Base-by-base conservation (phyloP, 2,888 invertebrate species). In the Lamellibrachia satsuma region DNA sequence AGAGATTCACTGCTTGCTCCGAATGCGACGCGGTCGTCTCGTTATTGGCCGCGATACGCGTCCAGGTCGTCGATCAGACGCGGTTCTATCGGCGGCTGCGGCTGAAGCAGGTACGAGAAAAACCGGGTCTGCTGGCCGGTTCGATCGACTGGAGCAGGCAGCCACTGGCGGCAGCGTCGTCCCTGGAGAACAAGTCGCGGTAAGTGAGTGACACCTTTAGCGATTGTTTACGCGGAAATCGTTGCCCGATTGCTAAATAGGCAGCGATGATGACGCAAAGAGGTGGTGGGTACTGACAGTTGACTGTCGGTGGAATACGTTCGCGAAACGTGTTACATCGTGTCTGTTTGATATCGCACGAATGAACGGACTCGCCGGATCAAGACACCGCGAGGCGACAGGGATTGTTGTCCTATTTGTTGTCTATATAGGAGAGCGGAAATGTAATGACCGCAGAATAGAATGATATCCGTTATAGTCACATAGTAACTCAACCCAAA, bases 151-250 rank as follows among this genome's bases (percentile, higher is more conserved):
- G 75, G 75, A 75, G 6, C 75, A 75, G 75, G 75, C 75, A 22
- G 75, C 75, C 3, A 55, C 8, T 55, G 55, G 9, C 55, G 55
- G 55, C 9, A 15, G 75, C 6, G 75, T 11, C 60, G 60, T 75
- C 22, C 75, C 75, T 22, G 3, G 75, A 75, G 75, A 15, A 75
- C 75, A 15, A 15, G 22, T n/a, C 75, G 22, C 22, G 22, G 75
- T n/a, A 15, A 15, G 75, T 75, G 75, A 75, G 75, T 75, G 75
- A 75, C 75, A 75, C 6, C 11, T 75, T 6, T 75, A n/a, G 15
- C 75, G 75, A 75, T 75, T 75, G 75, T 75, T 75, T 75, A 75
- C 75, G 75, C 75, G 15, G 75, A n/a, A 75, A 75, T 75, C 15
- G 22, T 22, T 15, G n/a, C 75, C 6, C n/a, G 75, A n/a, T 75